phyloP scores from a whole-genome alignment of 2,888 invertebrate species.

The Papilio elwesi region DNA sequence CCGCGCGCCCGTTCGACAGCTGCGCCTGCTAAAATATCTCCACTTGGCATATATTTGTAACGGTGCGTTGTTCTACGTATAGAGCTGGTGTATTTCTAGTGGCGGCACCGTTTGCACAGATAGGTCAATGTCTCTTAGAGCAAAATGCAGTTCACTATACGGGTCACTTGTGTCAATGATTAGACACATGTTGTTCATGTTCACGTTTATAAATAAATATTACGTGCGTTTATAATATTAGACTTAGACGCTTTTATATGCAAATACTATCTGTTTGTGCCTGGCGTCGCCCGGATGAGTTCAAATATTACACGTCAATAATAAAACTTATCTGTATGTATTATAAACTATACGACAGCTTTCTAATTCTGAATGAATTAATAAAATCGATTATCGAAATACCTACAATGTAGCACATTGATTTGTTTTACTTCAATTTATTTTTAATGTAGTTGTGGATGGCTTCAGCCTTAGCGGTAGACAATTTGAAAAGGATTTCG shows the following conservation, averaged over 20 bases:
- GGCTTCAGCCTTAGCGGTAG: too few relatives aligned
- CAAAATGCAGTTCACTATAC: constrained; percentile 46
- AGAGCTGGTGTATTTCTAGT: constrained; percentile 53
- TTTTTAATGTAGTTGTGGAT: too few relatives aligned
- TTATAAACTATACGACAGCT: too few relatives aligned
- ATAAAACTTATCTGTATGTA: too few relatives aligned
- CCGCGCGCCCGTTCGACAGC: constrained; percentile 69
- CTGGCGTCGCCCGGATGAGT: background rate
- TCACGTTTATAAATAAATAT: constrained; percentile 8
- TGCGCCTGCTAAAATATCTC: constrained; percentile 72
- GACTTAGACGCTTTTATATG: background rate
- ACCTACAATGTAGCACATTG: too few relatives aligned
- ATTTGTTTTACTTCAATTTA: too few relatives aligned
- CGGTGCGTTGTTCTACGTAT: constrained; percentile 47
- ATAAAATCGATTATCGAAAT: too few relatives aligned
- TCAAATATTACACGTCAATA: background rate
- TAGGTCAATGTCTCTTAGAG: constrained; percentile 80
- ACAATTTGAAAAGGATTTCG: too few relatives aligned
- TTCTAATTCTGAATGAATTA: too few relatives aligned
- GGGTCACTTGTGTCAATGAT: constrained; percentile 13
- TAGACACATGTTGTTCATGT: constrained; percentile 14
- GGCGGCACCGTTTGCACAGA: constrained; percentile 61
- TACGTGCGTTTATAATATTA: background rate
- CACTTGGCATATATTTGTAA: constrained; percentile 66
- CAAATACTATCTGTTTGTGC: background rate